Percentiles rank a stretch among this genome's conserved stretches.
Evolutionary conservation across 2,113 vertebrate species (phyloP).

Genomic region (Tringa solitaria): DNA sequence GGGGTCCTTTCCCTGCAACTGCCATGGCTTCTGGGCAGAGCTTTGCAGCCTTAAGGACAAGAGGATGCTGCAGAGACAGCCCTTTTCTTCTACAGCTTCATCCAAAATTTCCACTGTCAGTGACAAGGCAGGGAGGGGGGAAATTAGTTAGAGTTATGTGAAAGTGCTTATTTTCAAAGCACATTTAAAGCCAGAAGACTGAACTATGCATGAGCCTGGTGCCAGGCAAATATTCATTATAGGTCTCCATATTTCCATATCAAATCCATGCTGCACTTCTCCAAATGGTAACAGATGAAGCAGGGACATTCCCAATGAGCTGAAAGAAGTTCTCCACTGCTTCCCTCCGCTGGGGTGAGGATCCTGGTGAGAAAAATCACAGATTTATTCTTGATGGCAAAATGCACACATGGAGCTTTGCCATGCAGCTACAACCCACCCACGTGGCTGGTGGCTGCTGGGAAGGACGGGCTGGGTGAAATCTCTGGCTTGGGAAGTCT

Average conservation of each 20-base stretch:
- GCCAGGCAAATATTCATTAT: neutral
- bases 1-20: neutral
- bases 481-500: neutral
- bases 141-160: neutral
- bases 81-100: neutral
- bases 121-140: neutral
- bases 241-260: neutral
- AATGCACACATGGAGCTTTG: rapidly evolving
- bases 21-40: neutral
- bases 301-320: neutral
- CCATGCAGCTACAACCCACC: neutral
- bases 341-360: neutral
- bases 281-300: neutral
- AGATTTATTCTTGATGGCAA: neutral
- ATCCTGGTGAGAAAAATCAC: neutral
- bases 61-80: neutral
- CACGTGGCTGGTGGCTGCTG: rapidly evolving
- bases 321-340: neutral
- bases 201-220: neutral
- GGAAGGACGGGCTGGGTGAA: neutral
- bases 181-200: neutral
- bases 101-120: neutral
- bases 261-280: neutral
- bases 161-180: neutral
- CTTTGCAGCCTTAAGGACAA: neutral